Conservation (phyloP, 2,113 vertebrate species). For the Thunnus thynnus region DNA sequence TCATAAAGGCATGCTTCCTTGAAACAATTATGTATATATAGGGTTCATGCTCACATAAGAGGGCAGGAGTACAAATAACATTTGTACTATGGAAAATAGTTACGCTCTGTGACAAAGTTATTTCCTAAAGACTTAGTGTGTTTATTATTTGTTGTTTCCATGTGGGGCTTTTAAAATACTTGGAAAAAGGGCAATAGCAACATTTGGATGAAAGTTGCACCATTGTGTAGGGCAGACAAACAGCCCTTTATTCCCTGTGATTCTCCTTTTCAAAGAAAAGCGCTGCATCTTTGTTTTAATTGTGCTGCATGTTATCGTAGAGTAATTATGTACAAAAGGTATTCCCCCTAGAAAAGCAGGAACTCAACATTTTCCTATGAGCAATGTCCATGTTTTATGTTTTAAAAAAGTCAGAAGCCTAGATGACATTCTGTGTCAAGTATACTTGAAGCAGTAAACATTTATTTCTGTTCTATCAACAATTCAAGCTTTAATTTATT, state of each 20-base stretch:
- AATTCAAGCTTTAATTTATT: not conserved
- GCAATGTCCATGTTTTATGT: not conserved
- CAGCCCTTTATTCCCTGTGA: conserved; percentile 49
- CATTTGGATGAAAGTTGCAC: conserved; percentile 37
- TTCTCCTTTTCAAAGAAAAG: conserved; percentile 50
- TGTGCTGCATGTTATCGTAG: conserved; percentile 22
- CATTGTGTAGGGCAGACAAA: conserved; percentile 60
- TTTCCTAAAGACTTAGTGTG: not conserved
- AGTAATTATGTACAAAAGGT: conserved; percentile 2
- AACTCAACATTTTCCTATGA: not conserved
- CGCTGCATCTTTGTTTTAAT: conserved; percentile 47
- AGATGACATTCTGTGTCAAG: not conserved
- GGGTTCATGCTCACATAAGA: not conserved
- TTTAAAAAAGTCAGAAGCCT: not conserved
- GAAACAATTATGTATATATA: not conserved
- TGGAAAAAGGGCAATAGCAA: not conserved
- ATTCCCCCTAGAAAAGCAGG: not conserved
- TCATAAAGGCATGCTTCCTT: not conserved
- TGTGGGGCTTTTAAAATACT: conserved; percentile 3
- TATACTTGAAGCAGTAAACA: not conserved
- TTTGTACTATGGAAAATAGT: too few relatives aligned
- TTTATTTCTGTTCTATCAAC: conserved; percentile 3
- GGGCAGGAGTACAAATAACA: too few relatives aligned
- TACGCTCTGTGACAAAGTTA: not conserved
- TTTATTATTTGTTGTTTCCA: conserved; percentile 6